Conservation (phyloP, 2,888 invertebrate genomes). For the Eristalinus sepulchralis region DNA sequence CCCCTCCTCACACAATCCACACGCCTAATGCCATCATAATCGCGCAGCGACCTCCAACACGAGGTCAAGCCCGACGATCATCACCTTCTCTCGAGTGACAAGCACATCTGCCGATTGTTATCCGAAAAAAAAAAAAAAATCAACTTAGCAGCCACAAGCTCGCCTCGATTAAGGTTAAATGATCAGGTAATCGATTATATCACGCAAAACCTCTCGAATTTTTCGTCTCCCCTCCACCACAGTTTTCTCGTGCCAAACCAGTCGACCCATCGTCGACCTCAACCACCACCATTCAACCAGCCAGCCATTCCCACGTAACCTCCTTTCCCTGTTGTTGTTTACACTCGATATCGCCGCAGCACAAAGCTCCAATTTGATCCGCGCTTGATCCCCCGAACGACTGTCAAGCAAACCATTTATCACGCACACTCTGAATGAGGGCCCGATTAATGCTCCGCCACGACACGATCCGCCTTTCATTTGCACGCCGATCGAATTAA, state of each 20-base stretch:
- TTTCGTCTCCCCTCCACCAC: neutral
- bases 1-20: neutral
- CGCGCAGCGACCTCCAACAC: neutral
- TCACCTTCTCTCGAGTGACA: neutral
- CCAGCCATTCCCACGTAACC: neutral
- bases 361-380: constrained; percentile 43
- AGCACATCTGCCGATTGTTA: neutral
- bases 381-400: constrained; percentile 45
- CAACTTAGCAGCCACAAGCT: neutral
- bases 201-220: neutral
- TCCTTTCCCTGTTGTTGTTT: constrained; percentile 19
- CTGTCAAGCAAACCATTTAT: constrained; percentile 69
- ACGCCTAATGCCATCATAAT: neutral
- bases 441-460: constrained; percentile 59
- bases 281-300: neutral
- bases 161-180: neutral
- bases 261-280: neutral
- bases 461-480: constrained; percentile 70
- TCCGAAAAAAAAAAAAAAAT: neutral
- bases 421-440: constrained; percentile 63
- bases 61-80: neutral
- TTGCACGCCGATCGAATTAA: constrained; percentile 70
- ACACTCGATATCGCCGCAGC: constrained; percentile 27
- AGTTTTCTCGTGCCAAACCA: too few relatives aligned
- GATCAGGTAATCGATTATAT: neutral